These are phyloP conservation scores for Drosophila nigromelanica DNA, from an alignment of 1,140 invertebrate genomes.

Conservation along the genomic window DNA sequence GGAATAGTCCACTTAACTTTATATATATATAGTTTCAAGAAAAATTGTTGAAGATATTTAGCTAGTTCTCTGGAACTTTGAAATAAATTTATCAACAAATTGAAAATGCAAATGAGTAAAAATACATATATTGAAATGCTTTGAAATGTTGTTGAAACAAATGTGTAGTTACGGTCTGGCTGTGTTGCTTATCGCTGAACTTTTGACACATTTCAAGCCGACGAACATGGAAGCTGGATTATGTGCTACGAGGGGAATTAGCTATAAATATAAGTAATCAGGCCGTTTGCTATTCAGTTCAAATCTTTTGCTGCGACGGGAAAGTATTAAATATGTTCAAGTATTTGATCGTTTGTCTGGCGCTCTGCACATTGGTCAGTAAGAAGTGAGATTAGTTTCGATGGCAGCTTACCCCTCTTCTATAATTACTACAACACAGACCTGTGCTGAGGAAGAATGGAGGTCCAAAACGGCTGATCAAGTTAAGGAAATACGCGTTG, in stretches of 20 bases:
- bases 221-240: slow-evolving; percentile 12
- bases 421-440: slow-evolving; percentile 24
- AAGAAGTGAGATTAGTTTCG: slow-evolving; percentile 13
- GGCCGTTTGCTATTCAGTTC: background rate
- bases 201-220: slow-evolving; percentile 59
- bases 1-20: background rate
- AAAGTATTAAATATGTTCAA: slow-evolving; percentile 63
- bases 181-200: slow-evolving; percentile 62
- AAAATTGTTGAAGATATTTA: background rate
- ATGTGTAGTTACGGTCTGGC: slow-evolving; percentile 6
- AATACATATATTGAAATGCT: slow-evolving; percentile 15
- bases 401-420: background rate
- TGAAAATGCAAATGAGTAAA: background rate
- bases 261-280: slow-evolving; percentile 51
- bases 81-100: slow-evolving; percentile 1
- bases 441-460: slow-evolving; percentile 67
- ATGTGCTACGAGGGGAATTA: slow-evolving; percentile 2
- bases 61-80: background rate
- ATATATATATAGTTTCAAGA: background rate
- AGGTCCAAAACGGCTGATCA: slow-evolving; percentile 59
- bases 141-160: background rate
- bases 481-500: slow-evolving; percentile 63
- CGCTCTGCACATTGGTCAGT: slow-evolving; percentile 69
- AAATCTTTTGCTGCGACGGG: slow-evolving; percentile 25
- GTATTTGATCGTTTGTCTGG: slow-evolving; percentile 61